phyloP scores from a whole-genome alignment of 2,113 vertebrate species.

The Ellobius talpinus region DNA sequence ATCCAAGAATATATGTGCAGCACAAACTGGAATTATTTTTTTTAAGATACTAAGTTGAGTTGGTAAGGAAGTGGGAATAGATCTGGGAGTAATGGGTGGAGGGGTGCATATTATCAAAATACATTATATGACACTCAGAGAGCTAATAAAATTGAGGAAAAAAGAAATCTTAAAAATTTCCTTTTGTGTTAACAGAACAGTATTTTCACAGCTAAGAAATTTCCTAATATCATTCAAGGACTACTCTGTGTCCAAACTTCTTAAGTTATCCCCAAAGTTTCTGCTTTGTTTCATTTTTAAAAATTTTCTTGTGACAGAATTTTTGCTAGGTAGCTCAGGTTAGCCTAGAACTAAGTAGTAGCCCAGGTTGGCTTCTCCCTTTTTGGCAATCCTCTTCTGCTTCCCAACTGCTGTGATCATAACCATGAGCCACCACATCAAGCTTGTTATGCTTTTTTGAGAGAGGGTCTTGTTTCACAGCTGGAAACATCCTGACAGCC shows the following conservation, averaged over 20 bases:
- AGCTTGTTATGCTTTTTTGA: background rate
- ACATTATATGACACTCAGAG: background rate
- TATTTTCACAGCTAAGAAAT: conserved; percentile 36
- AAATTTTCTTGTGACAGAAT: background rate
- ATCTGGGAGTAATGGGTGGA: background rate
- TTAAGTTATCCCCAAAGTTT: background rate
- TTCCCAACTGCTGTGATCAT: background rate
- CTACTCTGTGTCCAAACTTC: background rate
- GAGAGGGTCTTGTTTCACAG: background rate
- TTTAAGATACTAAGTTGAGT: background rate
- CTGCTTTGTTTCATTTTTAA: background rate
- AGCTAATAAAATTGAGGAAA: background rate
- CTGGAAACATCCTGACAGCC: background rate
- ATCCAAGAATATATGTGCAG: background rate
- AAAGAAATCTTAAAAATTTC: background rate
- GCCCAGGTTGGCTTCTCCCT: background rate
- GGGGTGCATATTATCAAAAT: background rate
- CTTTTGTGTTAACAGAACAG: background rate
- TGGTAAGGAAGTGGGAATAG: background rate
- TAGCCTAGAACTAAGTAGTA: background rate
- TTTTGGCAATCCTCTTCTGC: background rate
- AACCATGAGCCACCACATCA: background rate
- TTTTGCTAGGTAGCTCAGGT: background rate
- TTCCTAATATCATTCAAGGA: background rate
- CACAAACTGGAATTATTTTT: background rate